phyloP scores from a whole-genome alignment of 2,113 vertebrate species.

The Alligator mississippiensis region DNA sequence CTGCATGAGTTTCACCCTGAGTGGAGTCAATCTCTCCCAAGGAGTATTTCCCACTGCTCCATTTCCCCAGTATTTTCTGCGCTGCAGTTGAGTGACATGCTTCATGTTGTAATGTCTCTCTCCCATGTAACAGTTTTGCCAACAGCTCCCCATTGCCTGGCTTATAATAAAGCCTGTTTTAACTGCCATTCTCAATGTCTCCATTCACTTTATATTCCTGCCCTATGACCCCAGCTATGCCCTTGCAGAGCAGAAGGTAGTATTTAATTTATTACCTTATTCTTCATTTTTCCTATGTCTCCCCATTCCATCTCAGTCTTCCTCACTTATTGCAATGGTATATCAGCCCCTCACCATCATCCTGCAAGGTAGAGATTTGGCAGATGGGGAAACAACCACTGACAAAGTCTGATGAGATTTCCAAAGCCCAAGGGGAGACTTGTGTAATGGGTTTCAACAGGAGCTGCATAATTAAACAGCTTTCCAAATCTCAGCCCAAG shows the following conservation, averaged over 20 bases:
- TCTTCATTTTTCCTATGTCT: not conserved
- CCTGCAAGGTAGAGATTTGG: not conserved
- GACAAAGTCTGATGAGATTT: not conserved
- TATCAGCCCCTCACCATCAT: not conserved
- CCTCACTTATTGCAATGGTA: not conserved
- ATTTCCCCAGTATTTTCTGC: not conserved
- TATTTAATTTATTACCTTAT: not conserved
- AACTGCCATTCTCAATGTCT: not conserved
- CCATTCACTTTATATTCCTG: not conserved
- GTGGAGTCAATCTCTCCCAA: not conserved
- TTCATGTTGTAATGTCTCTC: not conserved
- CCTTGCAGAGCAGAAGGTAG: not conserved
- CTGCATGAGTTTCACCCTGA: not conserved
- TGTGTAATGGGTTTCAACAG: not conserved
- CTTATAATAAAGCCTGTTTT: not conserved
- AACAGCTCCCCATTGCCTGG: not conserved
- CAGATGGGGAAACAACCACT: not conserved
- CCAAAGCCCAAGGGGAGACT: not conserved
- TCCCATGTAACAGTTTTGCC: not conserved
- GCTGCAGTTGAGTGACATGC: not conserved
- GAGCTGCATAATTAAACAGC: not conserved
- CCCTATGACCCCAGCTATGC: not conserved
- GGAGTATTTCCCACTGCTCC: not conserved
- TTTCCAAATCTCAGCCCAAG: not conserved
- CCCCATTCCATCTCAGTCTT: not conserved